Conservation (phyloP, 2,888 invertebrate genomes). For the Monochamus alternatus region DNA sequence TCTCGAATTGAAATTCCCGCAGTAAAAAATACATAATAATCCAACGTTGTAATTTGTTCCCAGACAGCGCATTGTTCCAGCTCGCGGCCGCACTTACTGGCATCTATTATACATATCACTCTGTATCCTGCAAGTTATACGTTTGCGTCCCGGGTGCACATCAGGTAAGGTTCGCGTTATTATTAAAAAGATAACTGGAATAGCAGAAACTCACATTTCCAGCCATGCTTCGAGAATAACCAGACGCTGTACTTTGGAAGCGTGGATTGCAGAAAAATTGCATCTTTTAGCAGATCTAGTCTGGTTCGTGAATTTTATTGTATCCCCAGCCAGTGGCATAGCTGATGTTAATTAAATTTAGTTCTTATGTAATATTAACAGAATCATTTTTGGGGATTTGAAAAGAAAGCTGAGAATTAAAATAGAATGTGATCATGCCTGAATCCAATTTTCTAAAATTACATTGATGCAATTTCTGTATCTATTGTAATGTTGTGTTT, state of each 20-base stretch:
- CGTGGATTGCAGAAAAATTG: conserved; percentile 5
- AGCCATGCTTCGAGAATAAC: conserved; percentile 16
- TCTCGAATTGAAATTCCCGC: neutral
- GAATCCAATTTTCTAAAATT: too few species aligned
- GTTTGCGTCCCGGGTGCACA: conserved; percentile 19
- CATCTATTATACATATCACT: conserved; percentile 31
- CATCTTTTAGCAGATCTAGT: neutral
- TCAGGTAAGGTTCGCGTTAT: conserved; percentile 35
- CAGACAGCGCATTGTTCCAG: neutral
- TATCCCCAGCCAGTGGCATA: too few species aligned
- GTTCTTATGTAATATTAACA: too few species aligned
- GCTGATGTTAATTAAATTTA: too few species aligned
- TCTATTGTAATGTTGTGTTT: too few species aligned
- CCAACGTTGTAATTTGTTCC: conserved; percentile 18
- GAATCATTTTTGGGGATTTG: too few species aligned
- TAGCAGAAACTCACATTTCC: conserved; percentile 28
- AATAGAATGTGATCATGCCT: too few species aligned
- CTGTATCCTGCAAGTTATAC: conserved; percentile 6
- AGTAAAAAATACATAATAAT: conserved; percentile 26
- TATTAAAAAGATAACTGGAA: conserved; percentile 37
- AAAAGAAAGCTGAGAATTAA: too few species aligned
- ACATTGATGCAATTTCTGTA: too few species aligned
- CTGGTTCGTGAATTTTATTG: neutral
- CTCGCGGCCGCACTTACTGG: conserved; percentile 10
- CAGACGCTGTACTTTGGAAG: conserved; percentile 19